A percentile compares a stretch with the other conserved stretches of the same genome.
Conservation (phyloP, 2,113 vertebrate genomes). For the Neoarius graeffei region DNA sequence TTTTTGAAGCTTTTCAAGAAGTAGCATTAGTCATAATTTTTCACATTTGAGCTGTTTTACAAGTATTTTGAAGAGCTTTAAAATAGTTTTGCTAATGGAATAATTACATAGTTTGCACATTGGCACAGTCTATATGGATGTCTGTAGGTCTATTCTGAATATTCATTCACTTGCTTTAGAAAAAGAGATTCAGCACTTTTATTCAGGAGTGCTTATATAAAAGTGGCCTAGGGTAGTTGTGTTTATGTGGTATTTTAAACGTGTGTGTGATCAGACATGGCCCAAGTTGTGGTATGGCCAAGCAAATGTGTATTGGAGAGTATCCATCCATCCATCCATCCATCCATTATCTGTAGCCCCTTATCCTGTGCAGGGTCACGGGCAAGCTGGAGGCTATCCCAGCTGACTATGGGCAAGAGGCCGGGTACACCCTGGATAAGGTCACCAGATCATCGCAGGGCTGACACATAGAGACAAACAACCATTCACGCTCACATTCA, state of each 20-base stretch:
- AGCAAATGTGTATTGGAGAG: not conserved
- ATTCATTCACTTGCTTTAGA: not conserved
- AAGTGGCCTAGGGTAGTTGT: too few relatives aligned
- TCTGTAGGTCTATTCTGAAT: not conserved
- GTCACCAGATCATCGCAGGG: too few relatives aligned
- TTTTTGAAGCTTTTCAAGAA: not conserved
- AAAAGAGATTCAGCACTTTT: too few relatives aligned
- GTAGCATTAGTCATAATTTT: not conserved
- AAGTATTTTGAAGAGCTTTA: not conserved
- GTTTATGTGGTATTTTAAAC: not conserved
- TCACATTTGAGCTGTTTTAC: not conserved
- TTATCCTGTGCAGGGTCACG: too few relatives aligned
- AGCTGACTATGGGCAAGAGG: too few relatives aligned
- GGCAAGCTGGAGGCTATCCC: too few relatives aligned
- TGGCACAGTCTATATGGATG: not conserved
- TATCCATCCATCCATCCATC: too few relatives aligned
- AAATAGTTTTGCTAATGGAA: not conserved
- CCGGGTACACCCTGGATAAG: too few relatives aligned
- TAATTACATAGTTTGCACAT: not conserved
- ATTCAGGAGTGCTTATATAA: too few relatives aligned
- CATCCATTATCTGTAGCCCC: too few relatives aligned
- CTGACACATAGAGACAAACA: too few relatives aligned
- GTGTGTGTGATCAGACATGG: not conserved
- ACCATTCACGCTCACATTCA: too few relatives aligned
- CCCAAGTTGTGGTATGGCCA: not conserved